Evolutionary conservation across 2,113 vertebrate species (phyloP).

Genomic region (Colossoma macropomum): DNA sequence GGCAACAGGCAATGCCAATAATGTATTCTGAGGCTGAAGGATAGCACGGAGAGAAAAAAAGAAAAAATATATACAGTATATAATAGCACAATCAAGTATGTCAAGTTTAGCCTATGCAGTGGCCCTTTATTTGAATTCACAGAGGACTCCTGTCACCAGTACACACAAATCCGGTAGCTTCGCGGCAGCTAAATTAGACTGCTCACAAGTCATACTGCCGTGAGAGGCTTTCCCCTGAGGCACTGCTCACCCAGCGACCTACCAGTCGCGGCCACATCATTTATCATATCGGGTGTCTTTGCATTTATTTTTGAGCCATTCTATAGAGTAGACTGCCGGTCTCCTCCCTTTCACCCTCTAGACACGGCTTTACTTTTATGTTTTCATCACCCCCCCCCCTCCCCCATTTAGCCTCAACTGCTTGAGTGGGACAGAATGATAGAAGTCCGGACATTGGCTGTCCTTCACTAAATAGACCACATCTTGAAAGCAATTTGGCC

Average conservation of each 20-base stretch:
- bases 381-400: background rate
- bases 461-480: conserved; percentile 46
- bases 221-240: conserved; percentile 1
- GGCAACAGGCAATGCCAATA: conserved; percentile 64
- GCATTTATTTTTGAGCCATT: conserved; percentile 19
- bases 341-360: background rate
- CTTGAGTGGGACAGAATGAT: conserved; percentile 21
- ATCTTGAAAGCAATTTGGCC: conserved; percentile 41
- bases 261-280: conserved; percentile 13
- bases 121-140: conserved; percentile 39
- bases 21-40: conserved; percentile 50
- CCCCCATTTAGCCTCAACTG: background rate
- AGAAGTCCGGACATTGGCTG: conserved; percentile 17
- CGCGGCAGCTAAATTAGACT: conserved; percentile 18
- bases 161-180: background rate
- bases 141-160: conserved; percentile 2
- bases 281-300: conserved; percentile 33
- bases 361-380: background rate
- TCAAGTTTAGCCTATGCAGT: conserved; percentile 45
- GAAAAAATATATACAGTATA: conserved; percentile 1
- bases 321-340: background rate
- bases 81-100: conserved; percentile 38
- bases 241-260: background rate
- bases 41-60: background rate
- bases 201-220: background rate